phyloP scores from a whole-genome alignment of 2,797 vertebrate species.

The Tarsius wallacei region DNA sequence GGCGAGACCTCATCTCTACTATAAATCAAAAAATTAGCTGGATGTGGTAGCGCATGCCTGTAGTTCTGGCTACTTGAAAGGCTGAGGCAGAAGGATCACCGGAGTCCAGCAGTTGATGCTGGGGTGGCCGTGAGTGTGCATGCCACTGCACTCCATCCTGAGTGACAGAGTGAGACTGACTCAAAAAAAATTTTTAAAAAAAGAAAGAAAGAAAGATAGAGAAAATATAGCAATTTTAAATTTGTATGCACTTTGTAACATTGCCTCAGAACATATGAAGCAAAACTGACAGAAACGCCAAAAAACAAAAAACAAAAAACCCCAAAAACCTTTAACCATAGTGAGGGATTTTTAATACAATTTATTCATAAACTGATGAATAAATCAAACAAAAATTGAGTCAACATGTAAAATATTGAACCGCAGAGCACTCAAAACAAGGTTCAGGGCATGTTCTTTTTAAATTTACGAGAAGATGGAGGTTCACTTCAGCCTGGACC shows the following conservation, averaged over 20 bases:
- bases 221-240: background rate
- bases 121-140: too few relatives aligned
- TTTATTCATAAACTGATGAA: background rate
- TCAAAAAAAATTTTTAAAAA: too few relatives aligned
- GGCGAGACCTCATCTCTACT: too few relatives aligned
- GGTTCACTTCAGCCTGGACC: background rate
- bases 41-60: too few relatives aligned
- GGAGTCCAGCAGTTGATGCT: too few relatives aligned
- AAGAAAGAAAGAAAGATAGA: too few relatives aligned
- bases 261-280: background rate
- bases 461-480: background rate
- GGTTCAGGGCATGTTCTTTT: background rate
- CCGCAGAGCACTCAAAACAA: background rate
- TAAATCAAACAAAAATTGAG: background rate
- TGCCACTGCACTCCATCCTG: too few relatives aligned
- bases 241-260: background rate
- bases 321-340: background rate
- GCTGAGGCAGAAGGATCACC: too few relatives aligned
- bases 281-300: background rate
- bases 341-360: background rate
- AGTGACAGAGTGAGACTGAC: too few relatives aligned
- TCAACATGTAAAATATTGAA: background rate
- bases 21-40: too few relatives aligned
- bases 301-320: background rate
- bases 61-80: too few relatives aligned